Conservation (phyloP, 2,797 vertebrate genomes). For the Coregonus sp. region DNA sequence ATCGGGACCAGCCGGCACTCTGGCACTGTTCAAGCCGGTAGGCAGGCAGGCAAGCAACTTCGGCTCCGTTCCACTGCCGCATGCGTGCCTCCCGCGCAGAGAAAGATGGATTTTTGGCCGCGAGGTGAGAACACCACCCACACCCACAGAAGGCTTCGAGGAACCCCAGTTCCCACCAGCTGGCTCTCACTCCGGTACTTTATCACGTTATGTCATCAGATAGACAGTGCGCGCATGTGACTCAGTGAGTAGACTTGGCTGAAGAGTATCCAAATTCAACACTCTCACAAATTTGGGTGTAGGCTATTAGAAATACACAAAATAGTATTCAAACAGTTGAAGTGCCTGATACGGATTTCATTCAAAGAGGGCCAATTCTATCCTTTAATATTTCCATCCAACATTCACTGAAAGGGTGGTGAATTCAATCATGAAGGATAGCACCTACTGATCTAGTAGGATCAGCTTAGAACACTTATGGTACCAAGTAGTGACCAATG, state of each 20-base stretch:
- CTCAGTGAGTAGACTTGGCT: neutral
- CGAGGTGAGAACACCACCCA: slow-evolving; percentile 39
- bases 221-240: neutral
- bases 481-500: neutral
- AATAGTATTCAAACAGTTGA: neutral
- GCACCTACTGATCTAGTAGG: too few relatives aligned
- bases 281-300: too few relatives aligned
- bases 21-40: slow-evolving; percentile 15
- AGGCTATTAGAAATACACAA: too few relatives aligned
- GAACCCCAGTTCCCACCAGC: slow-evolving; percentile 39
- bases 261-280: neutral
- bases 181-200: slow-evolving; percentile 11
- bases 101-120: slow-evolving; percentile 17
- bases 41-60: neutral
- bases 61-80: slow-evolving; percentile 39
- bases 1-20: slow-evolving; percentile 43
- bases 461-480: too few relatives aligned
- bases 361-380: neutral
- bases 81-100: slow-evolving; percentile 32
- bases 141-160: slow-evolving; percentile 33
- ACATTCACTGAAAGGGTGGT: neutral
- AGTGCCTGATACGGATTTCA: neutral
- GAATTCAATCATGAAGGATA: too few relatives aligned
- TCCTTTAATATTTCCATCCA: neutral
- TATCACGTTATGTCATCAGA: neutral